These are phyloP conservation scores for Sipha flava DNA, from an alignment of 1,140 invertebrate species.

Conservation along the genomic window DNA sequence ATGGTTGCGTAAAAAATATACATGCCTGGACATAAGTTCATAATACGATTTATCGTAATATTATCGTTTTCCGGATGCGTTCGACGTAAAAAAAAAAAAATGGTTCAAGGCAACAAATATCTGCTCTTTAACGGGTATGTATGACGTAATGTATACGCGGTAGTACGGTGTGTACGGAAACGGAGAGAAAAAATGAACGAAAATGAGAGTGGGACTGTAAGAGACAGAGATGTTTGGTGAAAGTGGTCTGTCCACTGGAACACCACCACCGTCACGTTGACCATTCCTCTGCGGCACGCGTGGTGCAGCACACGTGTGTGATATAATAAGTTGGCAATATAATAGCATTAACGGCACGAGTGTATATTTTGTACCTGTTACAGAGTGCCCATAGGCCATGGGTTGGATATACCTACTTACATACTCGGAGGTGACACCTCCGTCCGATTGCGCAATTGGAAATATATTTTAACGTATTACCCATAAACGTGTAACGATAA, in stretches of 20 bases:
- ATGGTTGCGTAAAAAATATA: too few relatives aligned
- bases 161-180: neutral
- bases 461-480: neutral
- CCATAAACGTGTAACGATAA: neutral
- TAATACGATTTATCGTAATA: neutral
- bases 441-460: neutral
- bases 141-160: neutral
- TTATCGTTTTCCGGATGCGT: neutral
- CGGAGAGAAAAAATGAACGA: neutral
- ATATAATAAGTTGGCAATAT: neutral
- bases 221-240: neutral
- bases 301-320: neutral
- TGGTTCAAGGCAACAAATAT: neutral
- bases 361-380: neutral
- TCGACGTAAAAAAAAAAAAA: neutral
- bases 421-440: too few relatives aligned
- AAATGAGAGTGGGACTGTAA: neutral
- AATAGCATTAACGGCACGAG: neutral
- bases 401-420: too few relatives aligned
- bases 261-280: neutral
- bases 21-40: too few relatives aligned
- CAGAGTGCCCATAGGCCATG: too few relatives aligned
- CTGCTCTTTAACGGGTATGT: neutral
- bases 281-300: neutral
- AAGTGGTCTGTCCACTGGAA: constrained; percentile 13